A percentile compares a stretch with the other conserved stretches of the same genome.
phyloP scores from a whole-genome alignment of 2,888 invertebrate genomes.

The Dolichomitus sp. region DNA sequence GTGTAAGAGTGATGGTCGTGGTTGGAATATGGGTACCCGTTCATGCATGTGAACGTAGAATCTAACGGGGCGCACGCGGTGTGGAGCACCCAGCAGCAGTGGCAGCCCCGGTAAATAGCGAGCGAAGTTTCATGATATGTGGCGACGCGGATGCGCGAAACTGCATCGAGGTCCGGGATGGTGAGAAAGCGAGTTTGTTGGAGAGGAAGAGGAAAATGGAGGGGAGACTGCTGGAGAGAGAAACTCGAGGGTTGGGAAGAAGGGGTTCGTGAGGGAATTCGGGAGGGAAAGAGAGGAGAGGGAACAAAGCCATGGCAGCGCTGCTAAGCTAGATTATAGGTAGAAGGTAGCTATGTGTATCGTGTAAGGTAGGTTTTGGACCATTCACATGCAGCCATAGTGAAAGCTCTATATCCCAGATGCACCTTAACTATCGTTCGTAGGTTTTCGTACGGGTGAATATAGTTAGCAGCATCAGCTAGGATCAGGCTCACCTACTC shows the following conservation, averaged over 20 bases:
- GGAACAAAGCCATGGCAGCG: conserved; percentile 15
- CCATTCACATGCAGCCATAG: not conserved
- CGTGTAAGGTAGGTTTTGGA: not conserved
- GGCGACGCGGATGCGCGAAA: conserved; percentile 76
- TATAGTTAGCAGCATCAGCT: conserved; percentile 18
- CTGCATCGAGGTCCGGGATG: conserved; percentile 69
- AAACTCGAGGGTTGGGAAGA: conserved; percentile 35
- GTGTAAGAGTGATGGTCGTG: conserved; percentile 36
- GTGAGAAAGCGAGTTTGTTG: conserved; percentile 57
- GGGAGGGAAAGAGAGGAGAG: conserved; percentile 8
- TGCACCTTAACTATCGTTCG: conserved; percentile 8
- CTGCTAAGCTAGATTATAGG: conserved; percentile 13
- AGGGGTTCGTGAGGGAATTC: conserved; percentile 26
- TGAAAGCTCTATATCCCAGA: conserved; percentile 20
- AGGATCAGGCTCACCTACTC: conserved; percentile 24
- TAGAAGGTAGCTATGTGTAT: conserved; percentile 6
- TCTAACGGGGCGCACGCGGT: conserved; percentile 59
- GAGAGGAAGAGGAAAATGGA: conserved; percentile 49
- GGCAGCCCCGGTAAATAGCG: conserved; percentile 74
- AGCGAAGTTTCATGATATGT: conserved; percentile 79
- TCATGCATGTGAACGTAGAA: conserved; percentile 35
- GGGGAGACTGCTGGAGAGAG: not conserved
- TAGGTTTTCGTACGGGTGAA: conserved; percentile 8
- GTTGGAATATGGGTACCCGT: conserved; percentile 45
- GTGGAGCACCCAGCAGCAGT: conserved; percentile 37